Base-by-base conservation (phyloP, 1,140 invertebrate species). In the Polypedilum vanderplanki region DNA sequence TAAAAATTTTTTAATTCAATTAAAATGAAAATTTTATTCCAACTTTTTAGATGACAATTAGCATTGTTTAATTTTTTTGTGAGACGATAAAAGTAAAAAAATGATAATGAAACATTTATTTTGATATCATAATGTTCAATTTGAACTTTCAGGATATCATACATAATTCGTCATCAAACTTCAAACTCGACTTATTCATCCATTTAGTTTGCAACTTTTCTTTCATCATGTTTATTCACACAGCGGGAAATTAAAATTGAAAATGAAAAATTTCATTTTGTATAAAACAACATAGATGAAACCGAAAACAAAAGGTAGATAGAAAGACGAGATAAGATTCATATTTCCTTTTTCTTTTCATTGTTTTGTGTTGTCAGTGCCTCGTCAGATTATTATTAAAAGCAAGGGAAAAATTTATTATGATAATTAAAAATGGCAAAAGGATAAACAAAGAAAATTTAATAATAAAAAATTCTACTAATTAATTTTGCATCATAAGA, bases 361-460 rank as follows among this genome's bases (percentile, higher is more conserved):
- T 57, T 57, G n/a, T 57, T 57, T n/a, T 33, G 5, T 33, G 24
- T 33, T 57, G 46, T 57, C 46, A 57, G 46, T 12, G n/a, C n/a
- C 46, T 57, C 46, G 46, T 57, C 46, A 57, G 46, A 12, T n/a
- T 57, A 57, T n/a, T 57, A 57, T 57, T 57, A 57, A 57, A 57
- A 57, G 46, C n/a, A 57, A 57, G 46, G 46, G 46, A 57, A 12
- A 57, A 33, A 57, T 57, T 57, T 57, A 57, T 57, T 57, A 57
- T 57, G 46, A 57, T 57, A 57, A 57, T 57, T 57, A 57, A 57
- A 57, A 57, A 57, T 57, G 46, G 46, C 46, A 57, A 57, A 57
- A 33, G 24, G 24, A 57, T 15, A 46, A 57, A n/a, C 46, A 57
- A 4, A 57, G 12, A 57, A 57, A 15, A 57, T 4, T 57, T 33